phyloP scores from a whole-genome alignment of 2,113 vertebrate genomes.

The Osmerus mordax region DNA sequence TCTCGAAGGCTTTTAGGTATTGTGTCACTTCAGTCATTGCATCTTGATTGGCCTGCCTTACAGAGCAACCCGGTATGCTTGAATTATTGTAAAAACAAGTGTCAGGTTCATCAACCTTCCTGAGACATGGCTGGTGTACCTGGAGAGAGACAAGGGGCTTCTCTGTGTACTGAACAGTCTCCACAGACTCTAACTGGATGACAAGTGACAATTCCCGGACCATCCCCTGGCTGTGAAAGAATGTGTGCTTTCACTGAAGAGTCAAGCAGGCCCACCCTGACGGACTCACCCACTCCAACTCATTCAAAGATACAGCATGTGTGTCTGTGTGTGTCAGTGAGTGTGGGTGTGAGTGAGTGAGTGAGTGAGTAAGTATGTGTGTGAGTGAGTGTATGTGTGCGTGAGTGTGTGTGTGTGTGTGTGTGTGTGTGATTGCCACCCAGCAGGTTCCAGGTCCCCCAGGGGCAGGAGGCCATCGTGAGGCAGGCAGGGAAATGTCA shows the following conservation, averaged over 20 bases:
- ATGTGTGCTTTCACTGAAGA: constrained; percentile 39
- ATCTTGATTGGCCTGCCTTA: not conserved
- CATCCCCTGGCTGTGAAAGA: constrained; percentile 30
- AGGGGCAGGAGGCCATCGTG: constrained; percentile 37
- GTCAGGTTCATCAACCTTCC: not conserved
- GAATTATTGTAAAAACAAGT: not conserved
- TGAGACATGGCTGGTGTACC: not conserved
- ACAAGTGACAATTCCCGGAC: constrained; percentile 1
- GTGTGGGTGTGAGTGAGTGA: not conserved
- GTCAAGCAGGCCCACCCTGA: constrained; percentile 21
- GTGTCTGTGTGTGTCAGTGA: not conserved
- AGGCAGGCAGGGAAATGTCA: constrained; percentile 55
- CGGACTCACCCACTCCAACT: constrained; percentile 3
- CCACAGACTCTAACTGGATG: constrained; percentile 11
- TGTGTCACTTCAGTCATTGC: not conserved
- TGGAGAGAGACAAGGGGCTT: not conserved
- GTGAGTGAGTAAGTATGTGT: not conserved
- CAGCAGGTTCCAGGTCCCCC: constrained; percentile 29
- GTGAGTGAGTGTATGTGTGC: not conserved
- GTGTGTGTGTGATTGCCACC: constrained; percentile 25
- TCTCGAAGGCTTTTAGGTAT: not conserved
- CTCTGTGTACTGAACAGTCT: not conserved
- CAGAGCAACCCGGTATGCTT: not conserved
- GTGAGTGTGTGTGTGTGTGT: constrained; percentile 4
- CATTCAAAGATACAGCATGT: constrained; percentile 29